phyloP scores from a whole-genome alignment of 2,888 invertebrate genomes.

The Pelosia muscerda region DNA sequence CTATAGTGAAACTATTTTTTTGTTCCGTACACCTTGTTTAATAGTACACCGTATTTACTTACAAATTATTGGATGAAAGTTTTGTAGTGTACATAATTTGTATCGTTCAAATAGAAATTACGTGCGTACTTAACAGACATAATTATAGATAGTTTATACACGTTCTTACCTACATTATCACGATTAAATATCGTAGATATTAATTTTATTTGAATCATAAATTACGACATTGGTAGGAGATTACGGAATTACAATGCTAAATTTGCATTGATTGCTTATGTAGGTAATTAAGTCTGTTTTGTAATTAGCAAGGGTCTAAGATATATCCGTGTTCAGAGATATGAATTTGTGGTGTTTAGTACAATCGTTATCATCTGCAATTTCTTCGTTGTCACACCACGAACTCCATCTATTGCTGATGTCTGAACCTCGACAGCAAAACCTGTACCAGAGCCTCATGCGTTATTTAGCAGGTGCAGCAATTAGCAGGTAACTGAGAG shows the following conservation, averaged over 20 bases:
- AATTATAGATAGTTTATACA: background rate
- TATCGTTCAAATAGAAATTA: background rate
- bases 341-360: background rate
- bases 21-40: no score
- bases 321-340: background rate
- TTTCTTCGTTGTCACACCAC: no score
- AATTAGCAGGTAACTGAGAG: no score
- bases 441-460: no score
- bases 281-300: background rate
- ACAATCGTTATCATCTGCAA: background rate
- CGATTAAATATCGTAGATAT: background rate
- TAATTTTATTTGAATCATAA: background rate
- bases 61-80: no score
- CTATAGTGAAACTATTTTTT: no score
- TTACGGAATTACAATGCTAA: background rate
- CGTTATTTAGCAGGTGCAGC: no score
- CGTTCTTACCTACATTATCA: background rate
- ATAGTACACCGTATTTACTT: no score
- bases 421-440: no score
- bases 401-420: no score
- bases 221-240: background rate
- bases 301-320: background rate
- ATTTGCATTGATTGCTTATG: conserved; percentile 8
- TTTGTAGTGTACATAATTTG: background rate
- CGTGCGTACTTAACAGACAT: background rate